Conservation (phyloP, 2,888 invertebrate species). For the Platycnemis pennipes region DNA sequence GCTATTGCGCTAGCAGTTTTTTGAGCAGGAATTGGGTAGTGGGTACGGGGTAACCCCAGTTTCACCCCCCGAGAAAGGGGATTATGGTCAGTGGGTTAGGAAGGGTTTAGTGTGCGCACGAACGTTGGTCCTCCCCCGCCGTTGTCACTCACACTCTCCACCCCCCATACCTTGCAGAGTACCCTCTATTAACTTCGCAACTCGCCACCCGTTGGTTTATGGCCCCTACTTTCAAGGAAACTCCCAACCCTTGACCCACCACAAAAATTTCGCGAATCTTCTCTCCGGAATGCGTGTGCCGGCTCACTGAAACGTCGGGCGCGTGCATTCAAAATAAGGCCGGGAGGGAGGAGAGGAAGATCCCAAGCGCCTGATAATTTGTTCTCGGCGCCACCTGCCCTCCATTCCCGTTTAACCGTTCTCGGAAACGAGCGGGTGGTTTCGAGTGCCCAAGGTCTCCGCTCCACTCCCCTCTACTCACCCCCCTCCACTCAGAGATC, state of each 20-base stretch:
- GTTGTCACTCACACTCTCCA: no score
- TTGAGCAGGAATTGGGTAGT: not conserved
- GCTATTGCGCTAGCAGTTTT: no score
- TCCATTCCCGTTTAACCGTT: not conserved
- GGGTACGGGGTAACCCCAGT: not conserved
- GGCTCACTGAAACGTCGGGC: not conserved
- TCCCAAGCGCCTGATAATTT: not conserved
- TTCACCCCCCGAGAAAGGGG: not conserved
- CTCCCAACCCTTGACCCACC: slow-evolving; percentile 27
- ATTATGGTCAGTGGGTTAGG: not conserved
- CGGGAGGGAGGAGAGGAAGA: not conserved
- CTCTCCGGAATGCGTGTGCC: not conserved
- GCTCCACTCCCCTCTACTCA: not conserved
- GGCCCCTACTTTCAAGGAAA: not conserved
- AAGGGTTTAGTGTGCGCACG: not conserved
- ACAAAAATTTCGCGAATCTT: not conserved
- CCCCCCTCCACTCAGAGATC: not conserved
- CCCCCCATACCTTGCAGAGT: not conserved
- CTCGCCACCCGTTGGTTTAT: not conserved
- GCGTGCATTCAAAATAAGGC: not conserved
- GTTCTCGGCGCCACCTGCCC: not conserved
- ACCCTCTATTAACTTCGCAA: not conserved
- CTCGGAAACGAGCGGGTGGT: not conserved
- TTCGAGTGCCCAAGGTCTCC: not conserved
- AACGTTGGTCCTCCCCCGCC: not conserved